Percentiles rank a stretch among this genome's conserved stretches.
phyloP scores from a whole-genome alignment of 2,797 vertebrate genomes.

The Astyanax mexicanus region DNA sequence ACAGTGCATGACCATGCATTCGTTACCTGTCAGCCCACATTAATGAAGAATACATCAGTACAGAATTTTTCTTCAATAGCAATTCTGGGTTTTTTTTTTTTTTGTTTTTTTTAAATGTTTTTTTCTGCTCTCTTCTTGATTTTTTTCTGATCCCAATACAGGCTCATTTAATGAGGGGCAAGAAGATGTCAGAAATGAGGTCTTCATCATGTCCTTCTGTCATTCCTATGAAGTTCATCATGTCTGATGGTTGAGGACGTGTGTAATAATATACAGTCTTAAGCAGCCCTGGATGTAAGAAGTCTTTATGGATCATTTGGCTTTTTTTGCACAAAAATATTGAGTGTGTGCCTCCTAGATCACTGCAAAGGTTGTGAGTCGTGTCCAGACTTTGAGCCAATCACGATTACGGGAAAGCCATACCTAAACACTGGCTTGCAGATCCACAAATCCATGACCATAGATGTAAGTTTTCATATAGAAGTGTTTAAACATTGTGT shows the following conservation, averaged over 20 bases:
- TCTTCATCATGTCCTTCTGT: background rate
- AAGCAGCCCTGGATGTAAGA: slow-evolving; percentile 37
- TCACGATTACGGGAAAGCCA: slow-evolving; percentile 23
- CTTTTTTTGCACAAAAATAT: slow-evolving; percentile 50
- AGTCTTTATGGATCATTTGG: slow-evolving; percentile 26
- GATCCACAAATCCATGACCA: slow-evolving; percentile 1
- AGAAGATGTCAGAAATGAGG: background rate
- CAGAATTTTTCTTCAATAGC: background rate
- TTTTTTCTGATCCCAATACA: slow-evolving; percentile 15
- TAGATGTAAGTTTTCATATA: background rate
- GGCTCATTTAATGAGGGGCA: background rate
- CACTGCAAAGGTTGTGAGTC: slow-evolving; percentile 6
- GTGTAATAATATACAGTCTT: slow-evolving; percentile 23
- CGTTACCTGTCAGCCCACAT: slow-evolving; percentile 13
- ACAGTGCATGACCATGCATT: background rate
- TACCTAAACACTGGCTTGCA: slow-evolving; percentile 24
- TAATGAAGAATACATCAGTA: slow-evolving; percentile 7
- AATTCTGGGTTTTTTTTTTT: too few species aligned
- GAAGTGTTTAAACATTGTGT: slow-evolving; percentile 7
- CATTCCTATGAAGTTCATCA: slow-evolving; percentile 19
- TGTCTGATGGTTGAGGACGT: background rate
- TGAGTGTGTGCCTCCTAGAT: slow-evolving; percentile 51
- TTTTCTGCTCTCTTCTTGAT: background rate
- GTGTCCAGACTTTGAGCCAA: slow-evolving; percentile 13
- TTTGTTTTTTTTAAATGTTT: background rate